Conservation (phyloP, 1,140 invertebrate species). For the Drosophila bipectinata region DNA sequence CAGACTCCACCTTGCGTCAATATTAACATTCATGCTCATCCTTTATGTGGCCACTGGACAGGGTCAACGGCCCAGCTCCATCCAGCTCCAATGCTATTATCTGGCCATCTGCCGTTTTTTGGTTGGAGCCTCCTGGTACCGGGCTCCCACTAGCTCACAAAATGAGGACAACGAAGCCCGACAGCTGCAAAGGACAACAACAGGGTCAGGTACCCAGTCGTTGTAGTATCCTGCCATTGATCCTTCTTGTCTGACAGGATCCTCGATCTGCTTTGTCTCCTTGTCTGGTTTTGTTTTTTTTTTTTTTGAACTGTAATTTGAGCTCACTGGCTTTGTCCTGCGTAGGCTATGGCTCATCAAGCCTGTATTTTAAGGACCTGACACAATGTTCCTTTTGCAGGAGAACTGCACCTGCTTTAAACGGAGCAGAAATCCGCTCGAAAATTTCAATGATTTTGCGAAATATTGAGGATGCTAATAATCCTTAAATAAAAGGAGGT, state of each 20-base stretch:
- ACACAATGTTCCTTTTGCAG: conserved; percentile 22
- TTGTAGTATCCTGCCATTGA: conserved; percentile 43
- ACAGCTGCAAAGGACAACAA: conserved; percentile 53
- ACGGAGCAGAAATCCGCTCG: conserved; percentile 18
- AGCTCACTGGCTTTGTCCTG: conserved; percentile 29
- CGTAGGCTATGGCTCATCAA: conserved; percentile 6
- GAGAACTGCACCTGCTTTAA: conserved; percentile 28
- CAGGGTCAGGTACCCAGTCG: conserved; percentile 52
- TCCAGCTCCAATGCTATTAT: conserved; percentile 58
- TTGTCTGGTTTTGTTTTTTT: neutral
- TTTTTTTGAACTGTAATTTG: conserved; percentile 63
- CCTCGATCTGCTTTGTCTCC: conserved; percentile 33
- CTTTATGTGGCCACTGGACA: conserved; percentile 47
- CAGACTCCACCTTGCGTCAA: conserved; percentile 69
- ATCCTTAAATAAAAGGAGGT: conserved; percentile 11
- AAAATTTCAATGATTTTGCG: conserved; percentile 23
- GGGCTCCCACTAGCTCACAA: neutral
- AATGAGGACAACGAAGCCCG: conserved; percentile 37
- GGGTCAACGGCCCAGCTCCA: conserved; percentile 68
- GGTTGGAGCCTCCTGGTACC: conserved; percentile 8
- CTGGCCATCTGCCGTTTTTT: conserved; percentile 64
- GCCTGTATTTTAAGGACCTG: conserved; percentile 25
- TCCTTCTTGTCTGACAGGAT: conserved; percentile 13
- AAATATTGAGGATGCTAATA: conserved; percentile 17
- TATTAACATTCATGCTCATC: conserved; percentile 77